Conservation (phyloP, 2,888 invertebrate species). For the Icerya purchasi region DNA sequence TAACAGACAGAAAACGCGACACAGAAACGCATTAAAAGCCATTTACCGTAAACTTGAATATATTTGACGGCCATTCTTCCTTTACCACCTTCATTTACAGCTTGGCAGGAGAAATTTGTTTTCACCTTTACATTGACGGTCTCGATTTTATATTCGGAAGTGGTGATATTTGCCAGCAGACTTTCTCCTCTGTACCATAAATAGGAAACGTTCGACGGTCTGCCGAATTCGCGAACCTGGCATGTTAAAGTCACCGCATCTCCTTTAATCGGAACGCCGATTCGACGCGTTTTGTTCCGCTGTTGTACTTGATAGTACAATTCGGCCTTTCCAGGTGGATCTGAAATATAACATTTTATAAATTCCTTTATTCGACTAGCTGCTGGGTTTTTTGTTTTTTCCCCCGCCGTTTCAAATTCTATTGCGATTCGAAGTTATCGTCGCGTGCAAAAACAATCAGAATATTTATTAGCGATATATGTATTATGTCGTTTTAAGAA, state of each 20-base stretch:
- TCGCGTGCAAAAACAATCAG: too few relatives aligned
- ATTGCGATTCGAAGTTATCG: too few relatives aligned
- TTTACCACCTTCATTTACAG: constrained; percentile 64
- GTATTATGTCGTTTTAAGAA: background rate
- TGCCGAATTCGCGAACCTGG: constrained; percentile 57
- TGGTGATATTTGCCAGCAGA: constrained; percentile 37
- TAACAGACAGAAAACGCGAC: background rate
- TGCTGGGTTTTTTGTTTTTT: too few relatives aligned
- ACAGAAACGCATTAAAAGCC: background rate
- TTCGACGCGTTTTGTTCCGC: constrained; percentile 41
- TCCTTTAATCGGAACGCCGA: constrained; percentile 54
- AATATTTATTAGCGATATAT: too few relatives aligned
- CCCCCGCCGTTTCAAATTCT: too few relatives aligned
- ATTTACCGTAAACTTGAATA: constrained; percentile 45
- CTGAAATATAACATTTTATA: too few relatives aligned
- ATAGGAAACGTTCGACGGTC: constrained; percentile 34
- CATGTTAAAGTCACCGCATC: constrained; percentile 64
- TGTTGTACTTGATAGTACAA: constrained; percentile 48
- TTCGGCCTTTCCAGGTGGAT: constrained; percentile 66
- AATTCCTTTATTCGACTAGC: too few relatives aligned
- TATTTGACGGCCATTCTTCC: constrained; percentile 43
- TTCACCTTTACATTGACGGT: constrained; percentile 66
- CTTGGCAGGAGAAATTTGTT: constrained; percentile 74
- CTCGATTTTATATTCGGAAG: constrained; percentile 34
- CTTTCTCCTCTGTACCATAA: constrained; percentile 59